phyloP scores from a whole-genome alignment of 2,797 vertebrate genomes.

The Ataeniobius toweri region DNA sequence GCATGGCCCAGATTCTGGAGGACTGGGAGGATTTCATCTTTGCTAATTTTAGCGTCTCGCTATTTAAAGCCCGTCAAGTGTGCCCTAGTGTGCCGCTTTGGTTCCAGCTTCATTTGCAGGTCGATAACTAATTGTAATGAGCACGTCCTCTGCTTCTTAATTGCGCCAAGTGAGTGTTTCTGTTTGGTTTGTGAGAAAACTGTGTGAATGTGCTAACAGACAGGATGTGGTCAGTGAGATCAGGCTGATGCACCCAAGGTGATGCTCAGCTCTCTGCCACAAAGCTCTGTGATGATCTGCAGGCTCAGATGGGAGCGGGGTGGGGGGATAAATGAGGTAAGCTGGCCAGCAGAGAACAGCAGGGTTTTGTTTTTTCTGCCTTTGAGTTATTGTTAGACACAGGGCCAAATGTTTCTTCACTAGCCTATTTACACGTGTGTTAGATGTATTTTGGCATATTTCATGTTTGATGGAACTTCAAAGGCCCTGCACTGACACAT shows the following conservation, averaged over 20 bases:
- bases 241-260: conserved; percentile 40
- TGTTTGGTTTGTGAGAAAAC: conserved; percentile 63
- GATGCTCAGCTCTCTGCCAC: conserved; percentile 59
- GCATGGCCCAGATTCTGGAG: conserved; percentile 73
- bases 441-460: conserved; percentile 22
- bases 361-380: conserved; percentile 44
- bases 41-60: conserved; percentile 66
- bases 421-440: conserved; percentile 50
- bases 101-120: conserved; percentile 49
- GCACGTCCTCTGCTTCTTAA: conserved; percentile 15
- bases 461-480: conserved; percentile 28
- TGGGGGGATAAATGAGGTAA: conserved; percentile 31
- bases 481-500: conserved; percentile 22
- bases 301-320: conserved; percentile 24
- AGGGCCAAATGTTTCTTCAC: conserved; percentile 22
- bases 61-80: conserved; percentile 67
- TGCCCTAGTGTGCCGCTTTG: conserved; percentile 38
- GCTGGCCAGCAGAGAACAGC: conserved; percentile 61
- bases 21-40: conserved; percentile 55
- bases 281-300: conserved; percentile 44
- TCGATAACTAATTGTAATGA: conserved; percentile 38
- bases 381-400: conserved; percentile 45
- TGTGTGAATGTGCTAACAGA: conserved; percentile 53
- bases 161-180: conserved; percentile 31
- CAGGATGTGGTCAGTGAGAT: conserved; percentile 83